Conservation (phyloP, 2,888 invertebrate species). For the Scaptomyza flava region DNA sequence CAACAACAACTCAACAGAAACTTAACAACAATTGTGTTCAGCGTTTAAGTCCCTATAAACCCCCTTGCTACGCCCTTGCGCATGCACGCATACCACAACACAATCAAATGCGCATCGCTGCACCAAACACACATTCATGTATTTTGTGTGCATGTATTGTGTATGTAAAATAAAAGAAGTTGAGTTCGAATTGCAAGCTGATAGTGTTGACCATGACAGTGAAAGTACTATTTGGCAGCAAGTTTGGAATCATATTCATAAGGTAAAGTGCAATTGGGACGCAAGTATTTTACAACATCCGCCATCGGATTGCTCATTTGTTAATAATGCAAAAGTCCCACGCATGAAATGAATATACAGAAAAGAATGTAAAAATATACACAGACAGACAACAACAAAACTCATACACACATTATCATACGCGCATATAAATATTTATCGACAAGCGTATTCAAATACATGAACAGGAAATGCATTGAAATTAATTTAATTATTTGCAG, state of each 20-base stretch:
- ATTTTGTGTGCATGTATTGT: neutral
- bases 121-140: neutral
- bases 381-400: neutral
- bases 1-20: no score
- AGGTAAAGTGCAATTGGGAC: conserved; percentile 15
- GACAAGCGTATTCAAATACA: conserved; percentile 1
- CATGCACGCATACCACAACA: neutral
- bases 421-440: conserved; percentile 3
- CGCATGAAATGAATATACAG: neutral
- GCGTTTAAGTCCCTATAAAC: no score
- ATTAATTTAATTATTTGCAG: conserved; percentile 16
- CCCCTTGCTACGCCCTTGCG: neutral
- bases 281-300: neutral
- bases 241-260: conserved; percentile 34
- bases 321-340: conserved; percentile 5
- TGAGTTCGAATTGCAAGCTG: neutral
- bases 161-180: neutral
- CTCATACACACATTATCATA: neutral
- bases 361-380: neutral
- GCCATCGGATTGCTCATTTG: conserved; percentile 18
- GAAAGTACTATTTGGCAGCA: conserved; percentile 12
- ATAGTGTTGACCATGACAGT: conserved; percentile 30
- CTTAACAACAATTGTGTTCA: no score
- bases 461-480: conserved; percentile 4
- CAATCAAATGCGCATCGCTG: neutral